phyloP scores from a whole-genome alignment of 2,797 vertebrate genomes.

The Thripadectes ignobilis region DNA sequence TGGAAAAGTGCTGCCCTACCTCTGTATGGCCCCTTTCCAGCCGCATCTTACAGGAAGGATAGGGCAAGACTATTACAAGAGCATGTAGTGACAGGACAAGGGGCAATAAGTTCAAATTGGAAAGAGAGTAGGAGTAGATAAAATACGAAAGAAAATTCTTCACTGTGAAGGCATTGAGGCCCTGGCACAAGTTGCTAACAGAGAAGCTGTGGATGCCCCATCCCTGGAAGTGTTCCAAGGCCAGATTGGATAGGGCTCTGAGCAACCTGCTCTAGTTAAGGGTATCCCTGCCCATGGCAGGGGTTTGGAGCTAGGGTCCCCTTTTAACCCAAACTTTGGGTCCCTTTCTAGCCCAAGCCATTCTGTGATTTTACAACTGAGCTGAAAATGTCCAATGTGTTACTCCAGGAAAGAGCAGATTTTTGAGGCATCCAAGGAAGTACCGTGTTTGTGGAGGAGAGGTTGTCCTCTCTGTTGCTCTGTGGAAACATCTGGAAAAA shows the following conservation, averaged over 20 bases:
- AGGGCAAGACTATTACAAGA: background rate
- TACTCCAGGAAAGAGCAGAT: background rate
- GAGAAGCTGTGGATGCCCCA: background rate
- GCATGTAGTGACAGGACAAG: background rate
- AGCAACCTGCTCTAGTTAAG: background rate
- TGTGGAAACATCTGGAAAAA: background rate
- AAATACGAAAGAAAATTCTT: background rate
- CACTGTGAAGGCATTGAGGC: background rate
- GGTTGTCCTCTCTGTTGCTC: background rate
- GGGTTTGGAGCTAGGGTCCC: background rate
- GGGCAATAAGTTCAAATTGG: background rate
- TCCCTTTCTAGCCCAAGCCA: background rate
- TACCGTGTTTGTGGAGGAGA: background rate
- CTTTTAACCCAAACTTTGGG: background rate
- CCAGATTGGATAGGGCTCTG: background rate
- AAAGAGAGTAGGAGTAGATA: background rate
- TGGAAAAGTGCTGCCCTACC: background rate
- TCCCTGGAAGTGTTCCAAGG: background rate
- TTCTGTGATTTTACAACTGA: background rate
- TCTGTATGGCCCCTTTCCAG: background rate
- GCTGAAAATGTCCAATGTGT: background rate
- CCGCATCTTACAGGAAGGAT: background rate
- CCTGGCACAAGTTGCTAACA: background rate
- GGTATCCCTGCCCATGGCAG: background rate
- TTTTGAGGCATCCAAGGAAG: background rate